phyloP scores from a whole-genome alignment of 2,113 vertebrate genomes.

The Cettia cetti region DNA sequence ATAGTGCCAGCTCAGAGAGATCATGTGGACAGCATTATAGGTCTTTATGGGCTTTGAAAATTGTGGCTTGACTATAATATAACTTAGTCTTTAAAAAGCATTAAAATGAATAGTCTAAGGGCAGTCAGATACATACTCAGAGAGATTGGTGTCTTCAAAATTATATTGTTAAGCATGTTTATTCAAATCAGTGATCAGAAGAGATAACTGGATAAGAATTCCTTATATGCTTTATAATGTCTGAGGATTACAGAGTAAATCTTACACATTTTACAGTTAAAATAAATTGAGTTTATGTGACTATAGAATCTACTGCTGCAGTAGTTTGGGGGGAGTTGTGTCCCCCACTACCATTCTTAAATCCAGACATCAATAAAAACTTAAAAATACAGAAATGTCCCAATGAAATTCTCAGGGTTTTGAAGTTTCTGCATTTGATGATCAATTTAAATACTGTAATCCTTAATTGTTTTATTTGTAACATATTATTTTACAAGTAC shows the following conservation, averaged over 20 bases:
- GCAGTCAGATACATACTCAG: background rate
- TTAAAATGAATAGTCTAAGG: conserved; percentile 15
- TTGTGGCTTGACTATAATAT: background rate
- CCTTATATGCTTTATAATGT: conserved; percentile 50
- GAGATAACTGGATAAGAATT: conserved; percentile 43
- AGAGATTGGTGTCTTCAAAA: conserved; percentile 24
- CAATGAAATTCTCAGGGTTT: background rate
- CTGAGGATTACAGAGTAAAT: conserved; percentile 52
- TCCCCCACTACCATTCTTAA: background rate
- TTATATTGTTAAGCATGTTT: conserved; percentile 41
- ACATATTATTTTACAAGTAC: background rate
- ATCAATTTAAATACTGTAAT: background rate
- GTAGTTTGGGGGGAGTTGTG: background rate
- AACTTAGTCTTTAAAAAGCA: background rate
- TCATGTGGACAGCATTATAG: background rate
- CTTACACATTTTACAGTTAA: conserved; percentile 32
- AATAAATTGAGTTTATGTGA: background rate
- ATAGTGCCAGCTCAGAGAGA: background rate
- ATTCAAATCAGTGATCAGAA: conserved; percentile 15
- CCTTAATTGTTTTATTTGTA: background rate
- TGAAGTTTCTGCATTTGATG: background rate
- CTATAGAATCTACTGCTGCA: background rate
- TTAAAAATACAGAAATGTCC: background rate
- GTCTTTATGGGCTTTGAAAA: conserved; percentile 23
- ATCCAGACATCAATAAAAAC: background rate